Conservation (phyloP, 2,113 vertebrate genomes). For the Datnioides undecimradiatus region DNA sequence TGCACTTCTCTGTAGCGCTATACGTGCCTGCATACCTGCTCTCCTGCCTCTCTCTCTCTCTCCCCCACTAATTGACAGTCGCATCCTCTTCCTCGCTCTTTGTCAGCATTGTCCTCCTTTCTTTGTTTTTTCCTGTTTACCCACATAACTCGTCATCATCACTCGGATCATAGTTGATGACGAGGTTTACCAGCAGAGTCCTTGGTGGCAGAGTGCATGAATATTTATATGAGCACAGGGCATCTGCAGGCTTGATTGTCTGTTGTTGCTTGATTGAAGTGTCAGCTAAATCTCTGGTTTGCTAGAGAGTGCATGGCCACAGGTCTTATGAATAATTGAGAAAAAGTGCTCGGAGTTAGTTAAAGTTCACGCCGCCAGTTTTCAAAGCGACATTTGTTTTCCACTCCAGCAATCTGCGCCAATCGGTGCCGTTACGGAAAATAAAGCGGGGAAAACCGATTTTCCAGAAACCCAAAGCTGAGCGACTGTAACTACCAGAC, state of each 20-base stretch:
- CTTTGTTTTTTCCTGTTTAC: conserved; percentile 24
- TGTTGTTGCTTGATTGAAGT: conserved; percentile 41
- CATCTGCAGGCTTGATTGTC: conserved; percentile 23
- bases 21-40: not conserved
- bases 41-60: not conserved
- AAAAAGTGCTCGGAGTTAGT: conserved; percentile 1
- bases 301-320: conserved; percentile 6
- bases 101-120: conserved; percentile 56
- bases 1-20: conserved; percentile 11
- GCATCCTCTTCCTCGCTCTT: conserved; percentile 16
- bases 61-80: conserved; percentile 31
- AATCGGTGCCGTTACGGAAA: not conserved
- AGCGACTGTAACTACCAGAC: not conserved
- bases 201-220: conserved; percentile 25
- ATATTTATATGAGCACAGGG: conserved; percentile 48
- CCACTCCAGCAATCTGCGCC: not conserved
- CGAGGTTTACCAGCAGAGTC: conserved; percentile 19
- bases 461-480: not conserved
- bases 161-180: conserved; percentile 21
- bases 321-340: conserved; percentile 41
- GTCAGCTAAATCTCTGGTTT: conserved; percentile 30
- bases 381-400: not conserved
- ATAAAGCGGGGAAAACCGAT: not conserved
- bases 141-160: conserved; percentile 25
- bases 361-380: not conserved